Evolutionary conservation across 2,888 invertebrate genomes (phyloP).

Genomic region (Yponomeuta cagnagella): DNA sequence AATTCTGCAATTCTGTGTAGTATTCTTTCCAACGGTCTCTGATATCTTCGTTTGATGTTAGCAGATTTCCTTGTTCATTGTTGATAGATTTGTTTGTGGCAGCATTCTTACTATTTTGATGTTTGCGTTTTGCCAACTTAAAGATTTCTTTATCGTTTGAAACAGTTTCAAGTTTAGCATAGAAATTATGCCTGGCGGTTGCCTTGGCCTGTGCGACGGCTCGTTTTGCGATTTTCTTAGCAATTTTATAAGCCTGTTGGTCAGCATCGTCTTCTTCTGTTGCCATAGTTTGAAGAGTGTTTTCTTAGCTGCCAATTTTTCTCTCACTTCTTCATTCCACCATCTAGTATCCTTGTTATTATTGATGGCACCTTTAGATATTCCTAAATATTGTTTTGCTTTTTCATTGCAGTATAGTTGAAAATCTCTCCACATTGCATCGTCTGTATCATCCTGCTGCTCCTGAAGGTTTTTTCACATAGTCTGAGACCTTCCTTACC

Average conservation of each 20-base stretch:
- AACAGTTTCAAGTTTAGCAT: conserved; percentile 18
- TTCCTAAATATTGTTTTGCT: no score
- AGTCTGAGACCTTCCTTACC: no score
- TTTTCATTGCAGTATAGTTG: no score
- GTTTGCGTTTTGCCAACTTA: conserved; percentile 18
- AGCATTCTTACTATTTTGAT: conserved; percentile 11
- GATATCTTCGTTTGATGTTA: conserved; percentile 17
- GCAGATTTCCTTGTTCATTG: conserved; percentile 16
- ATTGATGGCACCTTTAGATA: no score
- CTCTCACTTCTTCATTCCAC: no score
- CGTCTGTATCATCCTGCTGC: no score
- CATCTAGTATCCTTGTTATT: no score
- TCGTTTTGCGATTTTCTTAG: conserved; percentile 19
- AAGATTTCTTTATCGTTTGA: conserved; percentile 20
- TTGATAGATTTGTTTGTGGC: conserved; percentile 19
- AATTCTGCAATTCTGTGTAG: not conserved
- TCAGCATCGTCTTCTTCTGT: conserved; percentile 4
- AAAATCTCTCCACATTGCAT: no score
- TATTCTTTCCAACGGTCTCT: conserved; percentile 17
- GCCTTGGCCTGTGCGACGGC: conserved; percentile 19
- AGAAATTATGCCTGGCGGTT: conserved; percentile 17
- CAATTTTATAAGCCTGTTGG: conserved; percentile 16
- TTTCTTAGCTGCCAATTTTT: no score
- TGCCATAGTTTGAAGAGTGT: no score
- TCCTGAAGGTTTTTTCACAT: no score